Evolutionary conservation across 2,113 vertebrate species (phyloP), one percentile per base, ranked within the genome.

Genomic region (Monopterus albus): DNA sequence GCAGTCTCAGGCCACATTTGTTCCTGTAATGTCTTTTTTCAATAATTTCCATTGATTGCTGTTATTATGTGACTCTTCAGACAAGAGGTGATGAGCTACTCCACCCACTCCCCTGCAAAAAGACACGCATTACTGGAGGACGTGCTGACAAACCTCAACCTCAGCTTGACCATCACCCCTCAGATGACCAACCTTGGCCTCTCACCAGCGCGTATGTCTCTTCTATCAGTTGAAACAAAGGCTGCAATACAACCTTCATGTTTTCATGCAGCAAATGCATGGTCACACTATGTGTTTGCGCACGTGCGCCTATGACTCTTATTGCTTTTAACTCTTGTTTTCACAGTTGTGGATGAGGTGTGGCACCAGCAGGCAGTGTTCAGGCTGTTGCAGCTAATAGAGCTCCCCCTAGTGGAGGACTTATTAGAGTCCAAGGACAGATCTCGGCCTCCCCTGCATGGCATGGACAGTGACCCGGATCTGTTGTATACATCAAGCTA

Each of bases 301-400:
- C 25, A 4, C 33, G n/a, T 36, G 42, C 2, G 17, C 8, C 1
- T 26, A 0, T 53, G 57, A 36, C 17, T 42, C 33, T 43, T 0
- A 17, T 52, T 33, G 26, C 56, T 35, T 66, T 40, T 20, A 17
- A 43, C 18, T 72, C 18, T 28, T 52, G 17, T 67, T 45, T 56
- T 43, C 81, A 40, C 86, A 99, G 97, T 97, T 83, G 93, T 99
- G 85, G 91, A 93, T 47, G 95, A 97, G 91, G 93, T 98, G 60
- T 99, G 97, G 98, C 94, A 94, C 86, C 96, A 99, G 75, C 96
- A 99, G 94, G 95, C 96, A 0, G 93, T 97, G 20, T 91, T 94
- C 66, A 94, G 97, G 26, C 90, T 99, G 12, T 86, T 99, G 49
- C 96, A 98, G 88, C 93, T 99, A 62, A 92, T 99, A 12, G 97